Base-by-base conservation (phyloP, 2,113 vertebrate species). In the Pitta sordida region DNA sequence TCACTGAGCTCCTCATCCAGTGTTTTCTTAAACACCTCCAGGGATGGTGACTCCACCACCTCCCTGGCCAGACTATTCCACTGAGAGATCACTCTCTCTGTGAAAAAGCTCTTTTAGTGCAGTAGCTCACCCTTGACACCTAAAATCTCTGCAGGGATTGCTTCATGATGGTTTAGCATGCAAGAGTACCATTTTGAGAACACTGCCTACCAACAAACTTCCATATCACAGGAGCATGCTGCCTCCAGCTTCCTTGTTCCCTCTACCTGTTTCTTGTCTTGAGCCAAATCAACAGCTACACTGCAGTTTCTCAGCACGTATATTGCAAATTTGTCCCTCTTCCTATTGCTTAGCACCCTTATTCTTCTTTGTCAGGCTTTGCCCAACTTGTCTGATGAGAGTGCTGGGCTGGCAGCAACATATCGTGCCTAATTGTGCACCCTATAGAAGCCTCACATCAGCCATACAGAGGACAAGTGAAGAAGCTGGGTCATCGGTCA, bases 231-330 rank as follows among this genome's bases (percentile, higher is more conserved):
- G 53, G 13, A 70, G 11, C 6, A 4, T 21, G 14, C 9, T 65
- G 24, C 32, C 9, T 68, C 22, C 53, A 55, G 7, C 30, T 51
- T 71, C 36, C n/a, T 64, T 55, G 36, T 74, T 60, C 53, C 18
- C 18, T 34, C 22, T 13, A 13, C 6, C 16, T 20, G 23, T 56
- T 80, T 80, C 55, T 52, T 52, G 17, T 29, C 39, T 59, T 39
- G 34, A 75, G n/a, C 29, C 10, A 1, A 0, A 51, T 7, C 0
- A 0, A 17, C 58, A 82, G 22, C 14, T 56, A 34, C 26, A 3
- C 11, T 44, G 36, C 20, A 12, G 19, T 58, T 70, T 82, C 43
- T 78, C 32, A 36, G 48, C 30, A n/a, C 9, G 71, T 70, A n/a
- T 58, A 71, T 12, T 71, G 10, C 12, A 67, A 14, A 27, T 67